phyloP scores from a whole-genome alignment of 2,113 vertebrate genomes.

The Scopus umbretta region DNA sequence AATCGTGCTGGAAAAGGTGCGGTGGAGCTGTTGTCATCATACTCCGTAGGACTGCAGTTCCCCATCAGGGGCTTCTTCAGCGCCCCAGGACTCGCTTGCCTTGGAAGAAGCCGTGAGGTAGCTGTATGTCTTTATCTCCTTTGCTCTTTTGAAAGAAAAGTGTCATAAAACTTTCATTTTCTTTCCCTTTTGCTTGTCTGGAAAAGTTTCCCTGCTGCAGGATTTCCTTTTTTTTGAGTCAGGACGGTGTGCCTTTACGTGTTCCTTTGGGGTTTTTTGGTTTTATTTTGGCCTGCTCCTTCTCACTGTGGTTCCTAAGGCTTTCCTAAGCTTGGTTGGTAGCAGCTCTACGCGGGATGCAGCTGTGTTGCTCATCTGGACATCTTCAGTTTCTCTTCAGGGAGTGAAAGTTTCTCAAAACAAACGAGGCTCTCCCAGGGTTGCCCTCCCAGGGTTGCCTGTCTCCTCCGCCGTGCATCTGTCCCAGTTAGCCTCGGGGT shows the following conservation, averaged over 20 bases:
- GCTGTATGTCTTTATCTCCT: background rate
- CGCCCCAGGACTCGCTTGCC: background rate
- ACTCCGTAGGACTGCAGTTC: background rate
- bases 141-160: background rate
- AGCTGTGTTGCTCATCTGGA: background rate
- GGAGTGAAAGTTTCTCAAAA: background rate
- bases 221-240: background rate
- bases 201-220: background rate
- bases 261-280: background rate
- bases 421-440: background rate
- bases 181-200: background rate
- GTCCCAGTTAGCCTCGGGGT: background rate
- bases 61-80: background rate
- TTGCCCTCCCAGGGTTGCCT: background rate
- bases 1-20: background rate
- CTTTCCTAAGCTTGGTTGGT: background rate
- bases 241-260: fast-evolving
- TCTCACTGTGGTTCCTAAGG: background rate
- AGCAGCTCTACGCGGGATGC: background rate
- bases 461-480: background rate
- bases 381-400: background rate
- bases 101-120: background rate
- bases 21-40: fast-evolving
- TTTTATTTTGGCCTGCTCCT: background rate
- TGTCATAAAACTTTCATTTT: background rate